Percentiles rank a stretch among this genome's conserved stretches.
Evolutionary conservation across 2,888 invertebrate species (phyloP).

Genomic region (Megamerina dolium): DNA sequence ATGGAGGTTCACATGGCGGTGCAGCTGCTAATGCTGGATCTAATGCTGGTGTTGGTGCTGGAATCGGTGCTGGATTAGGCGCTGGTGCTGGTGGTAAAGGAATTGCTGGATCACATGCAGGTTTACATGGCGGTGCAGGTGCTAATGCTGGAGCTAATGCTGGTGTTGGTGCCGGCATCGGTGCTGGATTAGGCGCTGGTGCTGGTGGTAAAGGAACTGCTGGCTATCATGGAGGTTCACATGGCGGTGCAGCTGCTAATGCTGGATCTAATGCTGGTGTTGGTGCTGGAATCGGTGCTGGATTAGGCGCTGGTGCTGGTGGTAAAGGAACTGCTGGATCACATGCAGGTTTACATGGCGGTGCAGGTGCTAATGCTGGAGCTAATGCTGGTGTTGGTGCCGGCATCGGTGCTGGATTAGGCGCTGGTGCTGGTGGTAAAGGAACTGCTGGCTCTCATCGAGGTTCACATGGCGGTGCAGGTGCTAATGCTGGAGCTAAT

Average conservation of each 20-base stretch:
- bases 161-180: not conserved
- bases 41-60: slow-evolving; percentile 2
- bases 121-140: not conserved
- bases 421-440: not conserved
- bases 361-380: not conserved
- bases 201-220: too few species aligned
- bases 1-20: too few species aligned
- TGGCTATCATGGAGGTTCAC: too few species aligned
- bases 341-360: not conserved
- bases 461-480: too few species aligned
- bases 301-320: slow-evolving; percentile 1
- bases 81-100: not conserved
- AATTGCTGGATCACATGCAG: not conserved
- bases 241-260: not conserved
- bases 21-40: too few species aligned
- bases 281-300: slow-evolving; percentile 2
- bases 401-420: slow-evolving; percentile 2
- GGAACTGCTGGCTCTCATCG: not conserved
- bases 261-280: not conserved
- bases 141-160: not conserved
- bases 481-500: slow-evolving; percentile 1
- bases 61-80: not conserved
- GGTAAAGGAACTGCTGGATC: not conserved
- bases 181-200: not conserved
- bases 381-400: slow-evolving; percentile 4